A percentile compares a stretch with the other conserved stretches of the same genome.
These are phyloP conservation scores for Hydropotes inermis DNA, from an alignment of 2,113 vertebrate species.

Conservation along the genomic window DNA sequence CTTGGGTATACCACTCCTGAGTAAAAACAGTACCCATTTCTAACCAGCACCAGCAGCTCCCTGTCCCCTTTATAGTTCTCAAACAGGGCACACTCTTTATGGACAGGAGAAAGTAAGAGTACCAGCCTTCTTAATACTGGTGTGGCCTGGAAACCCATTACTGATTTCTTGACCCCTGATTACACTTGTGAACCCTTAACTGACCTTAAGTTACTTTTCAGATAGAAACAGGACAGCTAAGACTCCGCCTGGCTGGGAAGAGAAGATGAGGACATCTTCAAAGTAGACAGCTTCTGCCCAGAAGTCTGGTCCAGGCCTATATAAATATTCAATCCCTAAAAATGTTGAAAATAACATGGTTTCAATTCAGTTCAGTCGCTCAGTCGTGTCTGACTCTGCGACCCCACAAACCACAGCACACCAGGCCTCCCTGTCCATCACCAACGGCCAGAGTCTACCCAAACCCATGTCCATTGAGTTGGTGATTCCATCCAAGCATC, in stretches of 20 bases:
- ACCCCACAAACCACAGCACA: background rate
- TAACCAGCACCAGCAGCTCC: background rate
- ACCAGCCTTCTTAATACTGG: background rate
- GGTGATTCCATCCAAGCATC: background rate
- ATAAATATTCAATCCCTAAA: background rate
- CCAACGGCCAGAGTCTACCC: background rate
- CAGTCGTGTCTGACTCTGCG: background rate
- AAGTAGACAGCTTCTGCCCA: background rate
- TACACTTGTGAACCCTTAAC: background rate
- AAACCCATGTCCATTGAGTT: background rate
- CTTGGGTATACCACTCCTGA: background rate
- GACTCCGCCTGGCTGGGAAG: background rate
- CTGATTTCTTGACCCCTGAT: background rate
- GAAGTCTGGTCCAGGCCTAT: background rate
- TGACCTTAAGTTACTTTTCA: background rate
- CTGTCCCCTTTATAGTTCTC: background rate
- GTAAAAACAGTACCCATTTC: background rate
- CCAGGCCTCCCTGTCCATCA: background rate
- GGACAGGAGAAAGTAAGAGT: background rate
- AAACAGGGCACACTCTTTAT: background rate
- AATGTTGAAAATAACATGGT: background rate
- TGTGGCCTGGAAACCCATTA: background rate
- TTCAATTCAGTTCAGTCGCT: background rate
- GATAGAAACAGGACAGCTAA: background rate
- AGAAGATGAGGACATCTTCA: background rate